Percentiles rank a stretch among this genome's conserved stretches.
These are phyloP conservation scores for Rousettus leschenaultii DNA, from an alignment of 2,113 vertebrate species.

Conservation along the genomic window DNA sequence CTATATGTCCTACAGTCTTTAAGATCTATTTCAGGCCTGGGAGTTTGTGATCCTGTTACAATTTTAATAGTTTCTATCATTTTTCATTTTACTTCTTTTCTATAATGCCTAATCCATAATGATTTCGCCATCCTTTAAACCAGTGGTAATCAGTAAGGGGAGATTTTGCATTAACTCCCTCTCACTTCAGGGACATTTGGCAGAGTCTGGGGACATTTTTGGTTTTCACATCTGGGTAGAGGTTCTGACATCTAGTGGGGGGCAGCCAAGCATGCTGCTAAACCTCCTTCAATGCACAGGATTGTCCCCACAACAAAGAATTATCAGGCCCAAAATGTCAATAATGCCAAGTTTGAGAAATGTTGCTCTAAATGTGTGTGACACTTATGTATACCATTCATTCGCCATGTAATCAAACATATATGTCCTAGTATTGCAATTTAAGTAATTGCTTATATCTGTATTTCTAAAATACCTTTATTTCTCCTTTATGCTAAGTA, in stretches of 20 bases:
- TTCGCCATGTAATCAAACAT: not conserved
- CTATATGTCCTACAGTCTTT: not conserved
- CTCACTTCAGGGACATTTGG: not conserved
- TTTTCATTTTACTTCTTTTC: slow-evolving; percentile 35
- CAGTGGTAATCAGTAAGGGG: not conserved
- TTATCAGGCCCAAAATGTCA: not conserved
- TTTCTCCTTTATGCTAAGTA: not conserved
- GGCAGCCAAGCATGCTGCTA: not conserved
- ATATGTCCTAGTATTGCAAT: not conserved
- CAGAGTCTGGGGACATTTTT: not conserved
- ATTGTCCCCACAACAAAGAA: not conserved
- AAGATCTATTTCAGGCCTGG: not conserved
- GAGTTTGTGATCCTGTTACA: not conserved
- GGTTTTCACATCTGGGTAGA: not conserved
- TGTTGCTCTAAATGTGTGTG: not conserved
- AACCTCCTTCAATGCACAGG: not conserved
- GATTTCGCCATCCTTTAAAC: not conserved
- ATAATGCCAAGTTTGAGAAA: not conserved
- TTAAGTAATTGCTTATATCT: not conserved
- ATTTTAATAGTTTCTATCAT: not conserved
- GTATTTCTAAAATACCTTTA: not conserved
- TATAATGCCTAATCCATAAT: not conserved
- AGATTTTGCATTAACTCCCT: not conserved
- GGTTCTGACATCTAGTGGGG: not conserved
- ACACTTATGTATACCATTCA: not conserved